phyloP scores from a whole-genome alignment of 1,140 invertebrate genomes.

The Drosophila aff. region DNA sequence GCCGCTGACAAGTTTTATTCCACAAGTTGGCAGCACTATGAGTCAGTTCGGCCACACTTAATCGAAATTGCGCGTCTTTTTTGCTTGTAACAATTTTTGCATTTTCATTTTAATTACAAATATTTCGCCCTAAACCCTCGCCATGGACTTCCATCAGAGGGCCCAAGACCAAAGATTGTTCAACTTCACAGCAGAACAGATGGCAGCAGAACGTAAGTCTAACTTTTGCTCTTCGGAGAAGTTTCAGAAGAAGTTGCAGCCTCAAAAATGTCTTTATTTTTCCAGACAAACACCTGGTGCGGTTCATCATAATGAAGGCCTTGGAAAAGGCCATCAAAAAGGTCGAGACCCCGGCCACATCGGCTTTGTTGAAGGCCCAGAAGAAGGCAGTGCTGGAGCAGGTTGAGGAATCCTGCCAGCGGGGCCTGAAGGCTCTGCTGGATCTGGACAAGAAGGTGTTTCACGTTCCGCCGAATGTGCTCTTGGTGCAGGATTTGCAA shows the following conservation, averaged over 20 bases:
- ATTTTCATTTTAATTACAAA: background rate
- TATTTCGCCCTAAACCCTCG: background rate
- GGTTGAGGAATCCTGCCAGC: conserved; percentile 34
- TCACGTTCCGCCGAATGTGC: conserved; percentile 63
- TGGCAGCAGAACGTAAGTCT: conserved; percentile 61
- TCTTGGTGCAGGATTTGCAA: conserved; percentile 54
- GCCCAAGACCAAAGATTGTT: conserved; percentile 67
- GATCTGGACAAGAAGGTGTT: conserved; percentile 58
- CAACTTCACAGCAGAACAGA: conserved; percentile 64
- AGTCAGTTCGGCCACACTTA: background rate
- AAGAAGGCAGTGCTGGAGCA: conserved; percentile 32
- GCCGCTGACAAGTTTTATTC: conserved; percentile 59
- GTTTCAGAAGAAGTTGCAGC: background rate
- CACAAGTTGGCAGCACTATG: background rate
- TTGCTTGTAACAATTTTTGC: background rate
- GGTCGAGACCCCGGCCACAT: conserved; percentile 53
- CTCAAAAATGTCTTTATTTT: background rate
- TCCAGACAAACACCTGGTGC: conserved; percentile 51
- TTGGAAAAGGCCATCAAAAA: conserved; percentile 55
- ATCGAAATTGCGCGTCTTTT: conserved; percentile 5
- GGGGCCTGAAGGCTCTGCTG: conserved; percentile 25
- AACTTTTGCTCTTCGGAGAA: background rate
- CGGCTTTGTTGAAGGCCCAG: conserved; percentile 22
- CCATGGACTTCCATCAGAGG: conserved; percentile 48
- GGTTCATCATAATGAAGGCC: conserved; percentile 34